Evolutionary conservation across 2,888 invertebrate species (phyloP).

Genomic region (Furcula furcula): DNA sequence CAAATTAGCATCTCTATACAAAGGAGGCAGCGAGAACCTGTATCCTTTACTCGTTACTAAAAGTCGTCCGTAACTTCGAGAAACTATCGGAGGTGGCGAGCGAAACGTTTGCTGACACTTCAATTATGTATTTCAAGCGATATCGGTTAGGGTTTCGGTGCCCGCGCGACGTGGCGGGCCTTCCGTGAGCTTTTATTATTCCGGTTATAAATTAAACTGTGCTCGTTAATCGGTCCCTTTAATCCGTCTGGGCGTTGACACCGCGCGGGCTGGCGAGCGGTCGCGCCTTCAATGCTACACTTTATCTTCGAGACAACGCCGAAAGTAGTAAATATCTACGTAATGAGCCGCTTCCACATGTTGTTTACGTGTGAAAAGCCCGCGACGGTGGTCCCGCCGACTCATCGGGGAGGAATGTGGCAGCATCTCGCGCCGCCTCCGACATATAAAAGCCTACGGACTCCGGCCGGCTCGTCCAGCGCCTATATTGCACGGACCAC

Average conservation of each 20-base stretch:
- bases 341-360: constrained; percentile 42
- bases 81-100: constrained; percentile 14
- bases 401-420: constrained; percentile 73
- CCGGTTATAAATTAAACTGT: constrained; percentile 76
- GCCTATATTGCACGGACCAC: constrained; percentile 26
- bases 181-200: constrained; percentile 71
- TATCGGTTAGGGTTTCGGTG: constrained; percentile 33
- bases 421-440: constrained; percentile 53
- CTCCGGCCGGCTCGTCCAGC: constrained; percentile 7
- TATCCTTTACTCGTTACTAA: constrained; percentile 10
- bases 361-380: constrained; percentile 51
- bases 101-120: constrained; percentile 55
- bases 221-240: constrained; percentile 77
- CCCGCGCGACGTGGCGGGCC: constrained; percentile 38
- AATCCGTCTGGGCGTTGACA: constrained; percentile 80
- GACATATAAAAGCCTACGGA: constrained; percentile 5
- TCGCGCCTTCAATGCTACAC: constrained; percentile 44
- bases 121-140: constrained; percentile 49
- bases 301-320: constrained; percentile 42
- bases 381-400: constrained; percentile 44
- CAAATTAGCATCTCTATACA: constrained; percentile 44
- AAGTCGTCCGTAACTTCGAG: constrained; percentile 6
- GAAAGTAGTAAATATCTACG: constrained; percentile 55
- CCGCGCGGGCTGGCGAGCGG: constrained; percentile 41
- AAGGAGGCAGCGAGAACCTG: constrained; percentile 23